Percentiles rank a stretch among this genome's conserved stretches.
Conservation (phyloP, 2,797 vertebrate genomes). For the Allenopithecus nigroviridis region DNA sequence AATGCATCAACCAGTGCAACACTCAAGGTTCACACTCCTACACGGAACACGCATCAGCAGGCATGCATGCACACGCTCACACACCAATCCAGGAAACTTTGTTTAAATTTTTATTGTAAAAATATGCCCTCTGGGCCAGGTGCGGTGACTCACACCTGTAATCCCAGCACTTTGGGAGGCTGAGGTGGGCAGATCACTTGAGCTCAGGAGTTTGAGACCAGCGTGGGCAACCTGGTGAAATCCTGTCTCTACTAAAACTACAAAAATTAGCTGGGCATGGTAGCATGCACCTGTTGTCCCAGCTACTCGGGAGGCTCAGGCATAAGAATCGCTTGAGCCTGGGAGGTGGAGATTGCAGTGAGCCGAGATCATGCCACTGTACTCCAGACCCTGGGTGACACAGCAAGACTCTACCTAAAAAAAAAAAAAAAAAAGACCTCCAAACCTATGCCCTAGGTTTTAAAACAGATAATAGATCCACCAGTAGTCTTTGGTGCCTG, state of each 20-base stretch:
- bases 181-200: not conserved
- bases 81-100: not conserved
- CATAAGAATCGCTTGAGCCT: not conserved
- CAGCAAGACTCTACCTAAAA: not conserved
- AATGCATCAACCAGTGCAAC: not conserved
- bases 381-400: not conserved
- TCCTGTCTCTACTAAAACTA: not conserved
- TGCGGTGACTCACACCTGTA: not conserved
- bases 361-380: not conserved
- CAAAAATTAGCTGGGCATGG: not conserved
- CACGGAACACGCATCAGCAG: not conserved
- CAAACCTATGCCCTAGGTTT: not conserved
- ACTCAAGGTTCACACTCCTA: not conserved
- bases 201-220: not conserved
- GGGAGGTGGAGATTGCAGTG: not conserved
- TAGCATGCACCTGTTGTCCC: not conserved
- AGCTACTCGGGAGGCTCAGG: not conserved
- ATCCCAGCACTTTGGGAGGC: not conserved
- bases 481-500: not conserved
- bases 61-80: no score
- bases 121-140: not conserved
- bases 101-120: not conserved
- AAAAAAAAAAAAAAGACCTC: not conserved
- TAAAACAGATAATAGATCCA: not conserved
- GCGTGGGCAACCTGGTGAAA: not conserved